Evolutionary conservation across 2,797 vertebrate species (phyloP).

Genomic region (Pseudochirops cupreus): DNA sequence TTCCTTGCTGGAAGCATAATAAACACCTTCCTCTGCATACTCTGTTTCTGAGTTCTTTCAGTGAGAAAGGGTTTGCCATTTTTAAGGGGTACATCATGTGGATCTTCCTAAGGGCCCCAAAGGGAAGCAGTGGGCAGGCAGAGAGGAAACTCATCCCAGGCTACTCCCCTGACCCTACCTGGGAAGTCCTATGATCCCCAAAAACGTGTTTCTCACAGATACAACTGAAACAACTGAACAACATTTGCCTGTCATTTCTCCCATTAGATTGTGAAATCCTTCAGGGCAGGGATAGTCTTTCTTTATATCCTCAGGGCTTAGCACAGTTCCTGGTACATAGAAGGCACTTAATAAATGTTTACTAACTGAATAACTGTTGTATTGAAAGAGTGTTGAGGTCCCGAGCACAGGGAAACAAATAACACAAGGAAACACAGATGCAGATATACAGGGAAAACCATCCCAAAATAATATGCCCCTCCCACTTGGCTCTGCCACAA

Average conservation of each 20-base stretch:
- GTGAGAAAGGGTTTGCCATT: too few species aligned
- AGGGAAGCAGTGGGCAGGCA: too few species aligned
- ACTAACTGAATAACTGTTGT: background rate
- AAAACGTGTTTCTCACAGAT: background rate
- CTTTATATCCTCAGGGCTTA: background rate
- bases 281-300: background rate
- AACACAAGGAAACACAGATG: background rate
- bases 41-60: too few species aligned
- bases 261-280: background rate
- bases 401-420: background rate
- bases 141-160: too few species aligned
- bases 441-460: background rate
- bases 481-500: background rate
- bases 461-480: background rate
- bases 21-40: too few species aligned
- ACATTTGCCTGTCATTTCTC: background rate
- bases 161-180: too few species aligned
- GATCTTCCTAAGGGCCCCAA: too few species aligned
- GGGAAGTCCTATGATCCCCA: too few species aligned
- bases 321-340: background rate
- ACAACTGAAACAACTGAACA: background rate
- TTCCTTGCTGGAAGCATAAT: too few species aligned
- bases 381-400: background rate
- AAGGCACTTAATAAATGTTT: background rate
- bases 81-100: too few species aligned